Conservation (phyloP, 2,888 invertebrate species). For the Cheilosia grossa region DNA sequence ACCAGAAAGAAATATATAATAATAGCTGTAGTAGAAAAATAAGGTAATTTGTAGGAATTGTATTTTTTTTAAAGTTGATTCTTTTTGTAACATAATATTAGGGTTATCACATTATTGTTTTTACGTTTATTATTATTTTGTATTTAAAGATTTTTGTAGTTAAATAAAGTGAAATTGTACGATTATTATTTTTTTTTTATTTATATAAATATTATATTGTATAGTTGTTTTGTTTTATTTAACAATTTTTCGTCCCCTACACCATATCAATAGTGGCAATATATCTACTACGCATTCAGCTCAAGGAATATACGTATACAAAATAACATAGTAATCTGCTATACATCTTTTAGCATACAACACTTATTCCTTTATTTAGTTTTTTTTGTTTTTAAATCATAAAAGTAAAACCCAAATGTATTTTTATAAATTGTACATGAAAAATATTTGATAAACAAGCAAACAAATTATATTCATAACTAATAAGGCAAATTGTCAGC, state of each 20-base stretch:
- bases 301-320: slow-evolving; percentile 18
- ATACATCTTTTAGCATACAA: not conserved
- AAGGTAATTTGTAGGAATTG: slow-evolving; percentile 55
- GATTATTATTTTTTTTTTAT: slow-evolving; percentile 37
- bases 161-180: slow-evolving; percentile 53
- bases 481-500: slow-evolving; percentile 40
- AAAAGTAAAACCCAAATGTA: slow-evolving; percentile 39
- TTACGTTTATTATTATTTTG: slow-evolving; percentile 66
- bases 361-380: not conserved
- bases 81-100: slow-evolving; percentile 68
- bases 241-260: slow-evolving; percentile 26
- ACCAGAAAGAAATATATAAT: slow-evolving; percentile 18
- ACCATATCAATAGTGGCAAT: slow-evolving; percentile 46
- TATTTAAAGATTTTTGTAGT: slow-evolving; percentile 65
- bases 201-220: slow-evolving; percentile 44
- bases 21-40: slow-evolving; percentile 46
- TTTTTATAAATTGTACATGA: slow-evolving; percentile 61
- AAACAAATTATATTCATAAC: slow-evolving; percentile 49
- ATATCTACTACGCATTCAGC: slow-evolving; percentile 11
- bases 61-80: slow-evolving; percentile 64
- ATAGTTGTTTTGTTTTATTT: slow-evolving; percentile 48
- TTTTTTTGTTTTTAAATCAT: slow-evolving; percentile 1
- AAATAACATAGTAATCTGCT: slow-evolving; percentile 5
- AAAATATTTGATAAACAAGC: slow-evolving; percentile 31
- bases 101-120: slow-evolving; percentile 59